phyloP scores from a whole-genome alignment of 2,888 invertebrate genomes.

The Leptopilina drosophilae region DNA sequence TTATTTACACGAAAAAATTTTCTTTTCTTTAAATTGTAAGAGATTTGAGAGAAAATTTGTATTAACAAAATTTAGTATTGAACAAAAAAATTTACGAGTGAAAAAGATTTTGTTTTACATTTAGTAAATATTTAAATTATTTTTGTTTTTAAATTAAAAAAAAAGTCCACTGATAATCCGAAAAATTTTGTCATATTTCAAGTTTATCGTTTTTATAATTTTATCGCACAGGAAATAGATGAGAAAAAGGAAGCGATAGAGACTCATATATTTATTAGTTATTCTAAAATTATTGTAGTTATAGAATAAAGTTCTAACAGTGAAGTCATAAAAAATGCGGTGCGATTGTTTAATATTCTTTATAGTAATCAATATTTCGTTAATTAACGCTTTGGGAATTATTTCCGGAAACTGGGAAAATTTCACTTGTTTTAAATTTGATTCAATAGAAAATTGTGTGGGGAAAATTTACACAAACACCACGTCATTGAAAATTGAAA shows the following conservation, averaged over 20 bases:
- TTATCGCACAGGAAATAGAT: constrained; percentile 36
- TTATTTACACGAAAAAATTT: constrained; percentile 7
- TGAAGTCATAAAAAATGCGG: constrained; percentile 7
- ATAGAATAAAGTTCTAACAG: not conserved
- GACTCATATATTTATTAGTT: not conserved
- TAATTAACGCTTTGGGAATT: constrained; percentile 4
- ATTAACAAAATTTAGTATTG: no score
- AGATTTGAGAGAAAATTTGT: no score
- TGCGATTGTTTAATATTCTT: not conserved
- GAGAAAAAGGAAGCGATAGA: constrained; percentile 27
- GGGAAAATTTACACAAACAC: constrained; percentile 49
- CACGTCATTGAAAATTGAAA: constrained; percentile 53
- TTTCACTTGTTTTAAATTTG: constrained; percentile 53
- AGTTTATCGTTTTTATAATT: constrained; percentile 21
- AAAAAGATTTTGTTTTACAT: not conserved
- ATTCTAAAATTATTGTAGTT: not conserved
- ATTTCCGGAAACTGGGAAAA: constrained; percentile 5
- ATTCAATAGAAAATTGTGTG: constrained; percentile 48
- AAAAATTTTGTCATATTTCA: not conserved
- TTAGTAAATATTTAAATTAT: not conserved
- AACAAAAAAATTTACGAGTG: no score
- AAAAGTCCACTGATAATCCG: not conserved
- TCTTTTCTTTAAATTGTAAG: no score
- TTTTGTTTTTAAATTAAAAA: not conserved
- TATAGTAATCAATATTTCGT: not conserved